Base-by-base conservation (phyloP, 2,797 vertebrate genomes). In the Acrossocheilus fasciatus region DNA sequence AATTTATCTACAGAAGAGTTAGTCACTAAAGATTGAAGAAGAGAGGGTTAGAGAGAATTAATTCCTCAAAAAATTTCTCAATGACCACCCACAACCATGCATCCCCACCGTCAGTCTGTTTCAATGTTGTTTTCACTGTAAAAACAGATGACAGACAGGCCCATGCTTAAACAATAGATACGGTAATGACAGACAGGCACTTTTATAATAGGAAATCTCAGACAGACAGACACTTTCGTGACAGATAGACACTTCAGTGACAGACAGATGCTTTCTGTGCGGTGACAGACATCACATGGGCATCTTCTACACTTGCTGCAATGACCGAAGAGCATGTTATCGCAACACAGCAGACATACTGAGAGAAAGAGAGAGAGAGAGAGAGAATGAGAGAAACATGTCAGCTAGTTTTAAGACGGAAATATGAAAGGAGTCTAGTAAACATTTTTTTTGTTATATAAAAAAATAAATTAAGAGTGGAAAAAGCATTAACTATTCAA, bases 261-360 rank as follows among this genome's bases (percentile, higher is more conserved):
- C 47, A 82, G 74, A 82, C 73, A 57, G 52, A 59, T 78, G 50
- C 72, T 77, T 87, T 77, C 62, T 78, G 23, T 23, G 7, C 14
- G 15, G 52, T 54, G 78, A 86, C 69, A 80, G 66, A 87, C 75
- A 66, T 72, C 64, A 84, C 69, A 87, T 26, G 36, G n/a, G n/a
- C 82, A 50, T 84, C 70, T 84, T 52, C 69, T 80, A 17, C 7
- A 7, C 10, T 66, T 78, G 72, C 81, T 72, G 50, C 50, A 87
- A 62, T 83, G 81, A 72, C 74, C 54, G 41, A 73, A 86, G 20
- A 81, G 68, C 36, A 66, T 74, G 68, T 81, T 73, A 87, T 87
- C 76, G 9, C 76, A 74, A 52, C 64, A 30, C 66, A 54, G 59
- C 81, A 69, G 77, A 77, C 50, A 83, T 17, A 70, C 3, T 30